Evolutionary conservation across 1,140 invertebrate species (phyloP), one percentile per base, ranked within the genome.

Genomic region (Caenorhabditis brenneri): DNA sequence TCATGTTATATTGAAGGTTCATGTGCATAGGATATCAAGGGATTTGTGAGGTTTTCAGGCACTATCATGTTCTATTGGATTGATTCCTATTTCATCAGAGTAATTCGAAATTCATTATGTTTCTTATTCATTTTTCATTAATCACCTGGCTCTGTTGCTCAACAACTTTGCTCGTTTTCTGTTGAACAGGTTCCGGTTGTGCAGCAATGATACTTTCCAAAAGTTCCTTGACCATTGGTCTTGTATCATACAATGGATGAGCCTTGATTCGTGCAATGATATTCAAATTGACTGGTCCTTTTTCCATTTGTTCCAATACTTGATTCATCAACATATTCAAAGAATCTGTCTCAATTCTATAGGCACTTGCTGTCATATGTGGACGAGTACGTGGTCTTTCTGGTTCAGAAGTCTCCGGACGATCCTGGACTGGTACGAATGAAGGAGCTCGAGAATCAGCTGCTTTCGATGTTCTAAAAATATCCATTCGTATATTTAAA

Each of bases 271-370:
- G 79, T 6, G 87, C 86, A 46, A 91, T 84, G 12, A 90, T 65
- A 65, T 91, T 90, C 80, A 90, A 60, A 55, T 84, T 88, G 31
- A 91, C 90, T 0, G 88, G 88, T 2, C 90, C 90, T 29, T 87
- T 88, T 58, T 91, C 89, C 89, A 91, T 91, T 80, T 91, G 90
- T 78, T 90, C 89, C 1, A 90, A 80, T 79, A 89, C 88, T 85
- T 91, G 88, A 82, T 90, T 90, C 90, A 90, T 91, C 16, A 90
- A 36, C 65, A 89, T 82, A 81, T 91, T 90, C 39, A 90, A 65
- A 12, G 89, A 88, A 80, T 90, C 90, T 2, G 86, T 90, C 48
- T 88, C 89, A 39, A 90, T 60, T 42, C 80, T 81, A 81, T 88
- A 89, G 39, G 51, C 60, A 53, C 55, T 42, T n/a, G 53, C 69